Evolutionary conservation across 2,888 invertebrate genomes (phyloP).

Genomic region (Drosophila pseudotakahashii): DNA sequence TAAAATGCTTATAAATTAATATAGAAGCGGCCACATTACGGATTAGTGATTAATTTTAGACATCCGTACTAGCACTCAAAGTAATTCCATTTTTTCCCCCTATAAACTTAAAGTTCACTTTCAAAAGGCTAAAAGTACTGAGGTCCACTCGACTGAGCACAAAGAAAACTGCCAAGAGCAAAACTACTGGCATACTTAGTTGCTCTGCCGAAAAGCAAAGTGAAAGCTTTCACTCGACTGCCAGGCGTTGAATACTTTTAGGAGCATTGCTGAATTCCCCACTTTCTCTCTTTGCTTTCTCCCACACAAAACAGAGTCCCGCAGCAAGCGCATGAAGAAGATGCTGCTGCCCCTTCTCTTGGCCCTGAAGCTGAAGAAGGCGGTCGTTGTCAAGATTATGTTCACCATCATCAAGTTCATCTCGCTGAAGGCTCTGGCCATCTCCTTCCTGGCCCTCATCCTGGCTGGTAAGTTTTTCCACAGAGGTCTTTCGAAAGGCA

Average conservation of each 20-base stretch:
- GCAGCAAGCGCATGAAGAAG: constrained; percentile 87
- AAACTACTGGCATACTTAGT: constrained; percentile 49
- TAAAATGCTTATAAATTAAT: background rate
- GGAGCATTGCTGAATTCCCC: constrained; percentile 16
- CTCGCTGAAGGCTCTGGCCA: constrained; percentile 88
- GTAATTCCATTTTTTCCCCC: background rate
- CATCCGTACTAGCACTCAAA: background rate
- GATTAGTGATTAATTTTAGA: background rate
- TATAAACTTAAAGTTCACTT: background rate
- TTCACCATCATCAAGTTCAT: constrained; percentile 87
- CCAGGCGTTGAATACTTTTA: constrained; percentile 47
- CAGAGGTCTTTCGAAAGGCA: too few species aligned
- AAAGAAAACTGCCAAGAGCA: constrained; percentile 3
- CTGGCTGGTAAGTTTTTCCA: constrained; percentile 85
- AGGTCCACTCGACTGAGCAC: background rate
- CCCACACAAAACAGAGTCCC: constrained; percentile 84
- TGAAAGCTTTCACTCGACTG: constrained; percentile 27
- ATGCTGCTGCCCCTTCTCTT: constrained; percentile 87
- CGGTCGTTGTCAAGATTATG: constrained; percentile 87
- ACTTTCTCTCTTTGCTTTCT: constrained; percentile 15
- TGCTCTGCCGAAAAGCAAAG: constrained; percentile 8
- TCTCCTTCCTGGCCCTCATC: constrained; percentile 87
- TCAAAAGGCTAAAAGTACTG: background rate
- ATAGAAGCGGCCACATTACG: background rate
- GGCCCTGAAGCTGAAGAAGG: constrained; percentile 87